These are phyloP conservation scores for Gonioctena quinquepunctata DNA, from an alignment of 1,140 invertebrate species.

Conservation along the genomic window DNA sequence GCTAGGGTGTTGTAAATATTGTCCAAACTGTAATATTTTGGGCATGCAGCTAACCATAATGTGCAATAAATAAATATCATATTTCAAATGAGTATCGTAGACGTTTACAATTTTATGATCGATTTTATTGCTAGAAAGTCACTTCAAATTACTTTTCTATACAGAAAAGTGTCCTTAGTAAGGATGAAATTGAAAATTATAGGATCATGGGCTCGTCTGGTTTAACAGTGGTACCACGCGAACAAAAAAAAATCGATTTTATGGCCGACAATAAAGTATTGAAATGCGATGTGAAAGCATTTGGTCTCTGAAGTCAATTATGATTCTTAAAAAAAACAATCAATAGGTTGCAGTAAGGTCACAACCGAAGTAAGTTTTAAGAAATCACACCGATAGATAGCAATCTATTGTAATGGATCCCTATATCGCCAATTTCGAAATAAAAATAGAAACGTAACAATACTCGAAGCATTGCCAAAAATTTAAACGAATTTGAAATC, in stretches of 20 bases:
- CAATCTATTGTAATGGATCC: too few species aligned
- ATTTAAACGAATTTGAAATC: too few species aligned
- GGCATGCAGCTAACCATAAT: conserved; percentile 7
- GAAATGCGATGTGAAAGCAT: too few species aligned
- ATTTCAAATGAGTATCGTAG: neutral
- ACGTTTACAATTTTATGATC: neutral
- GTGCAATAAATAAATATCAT: conserved; percentile 11
- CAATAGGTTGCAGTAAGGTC: too few species aligned
- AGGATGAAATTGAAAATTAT: conserved; percentile 17
- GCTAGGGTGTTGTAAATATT: conserved; percentile 5
- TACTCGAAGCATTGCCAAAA: too few species aligned
- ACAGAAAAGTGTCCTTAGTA: conserved; percentile 7
- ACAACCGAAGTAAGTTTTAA: too few species aligned
- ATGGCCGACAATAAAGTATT: neutral
- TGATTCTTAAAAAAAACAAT: too few species aligned
- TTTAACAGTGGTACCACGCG: conserved; percentile 19
- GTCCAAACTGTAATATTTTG: neutral
- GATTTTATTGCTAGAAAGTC: conserved; percentile 17
- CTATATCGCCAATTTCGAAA: too few species aligned
- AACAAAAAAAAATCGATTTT: conserved; percentile 10
- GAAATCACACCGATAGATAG: too few species aligned
- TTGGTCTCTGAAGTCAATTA: too few species aligned
- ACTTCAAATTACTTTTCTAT: neutral
- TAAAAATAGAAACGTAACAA: too few species aligned
- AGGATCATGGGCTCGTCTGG: conserved; percentile 1